These are phyloP conservation scores for Scaptomyza polygonia DNA, from an alignment of 2,888 invertebrate species.

Conservation along the genomic window DNA sequence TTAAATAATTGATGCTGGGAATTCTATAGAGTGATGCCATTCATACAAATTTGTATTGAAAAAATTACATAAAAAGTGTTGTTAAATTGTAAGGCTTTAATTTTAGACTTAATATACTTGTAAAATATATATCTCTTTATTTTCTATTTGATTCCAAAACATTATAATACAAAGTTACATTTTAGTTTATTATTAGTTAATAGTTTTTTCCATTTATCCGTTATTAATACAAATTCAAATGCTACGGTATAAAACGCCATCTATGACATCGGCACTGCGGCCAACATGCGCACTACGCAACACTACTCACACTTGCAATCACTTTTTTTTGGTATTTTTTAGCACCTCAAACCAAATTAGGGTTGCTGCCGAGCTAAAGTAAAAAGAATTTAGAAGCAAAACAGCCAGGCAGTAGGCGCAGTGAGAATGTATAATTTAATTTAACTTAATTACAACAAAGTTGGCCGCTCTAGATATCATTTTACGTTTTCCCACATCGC, in stretches of 20 bases:
- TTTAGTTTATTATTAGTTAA: too few species aligned
- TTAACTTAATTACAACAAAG: conserved; percentile 74
- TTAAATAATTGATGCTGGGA: neutral
- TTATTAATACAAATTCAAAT: conserved; percentile 22
- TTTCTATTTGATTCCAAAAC: too few species aligned
- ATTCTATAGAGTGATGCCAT: neutral
- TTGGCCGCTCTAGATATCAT: conserved; percentile 64
- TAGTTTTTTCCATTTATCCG: neutral
- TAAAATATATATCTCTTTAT: too few species aligned
- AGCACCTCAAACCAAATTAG: conserved; percentile 32
- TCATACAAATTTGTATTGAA: neutral
- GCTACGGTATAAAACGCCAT: neutral
- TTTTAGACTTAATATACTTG: too few species aligned
- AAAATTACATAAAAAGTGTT: too few species aligned
- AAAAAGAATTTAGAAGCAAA: conserved; percentile 40
- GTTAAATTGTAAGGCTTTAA: too few species aligned
- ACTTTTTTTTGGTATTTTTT: conserved; percentile 44
- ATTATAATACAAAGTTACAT: too few species aligned
- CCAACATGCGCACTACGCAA: conserved; percentile 45
- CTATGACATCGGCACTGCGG: conserved; percentile 26
- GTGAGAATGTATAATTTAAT: conserved; percentile 77
- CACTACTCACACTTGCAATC: conserved; percentile 7
- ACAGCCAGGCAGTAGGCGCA: conserved; percentile 64
- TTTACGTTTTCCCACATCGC: conserved; percentile 53
- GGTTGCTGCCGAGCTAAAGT: conserved; percentile 35